phyloP scores from a whole-genome alignment of 2,888 invertebrate genomes.

The Eupithecia exiguata region DNA sequence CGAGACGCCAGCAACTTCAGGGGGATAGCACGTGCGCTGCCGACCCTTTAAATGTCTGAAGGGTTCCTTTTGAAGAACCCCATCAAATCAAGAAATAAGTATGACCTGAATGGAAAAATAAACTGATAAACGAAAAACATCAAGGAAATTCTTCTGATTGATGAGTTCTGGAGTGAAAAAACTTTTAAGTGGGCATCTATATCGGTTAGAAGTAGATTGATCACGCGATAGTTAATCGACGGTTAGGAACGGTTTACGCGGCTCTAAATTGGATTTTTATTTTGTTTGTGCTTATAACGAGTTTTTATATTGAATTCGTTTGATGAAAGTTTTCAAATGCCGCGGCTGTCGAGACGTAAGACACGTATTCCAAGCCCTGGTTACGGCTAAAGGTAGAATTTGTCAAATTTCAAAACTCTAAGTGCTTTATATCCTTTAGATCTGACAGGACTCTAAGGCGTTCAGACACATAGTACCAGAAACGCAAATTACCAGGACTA shows the following conservation, averaged over 20 bases:
- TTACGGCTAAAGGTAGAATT: no score
- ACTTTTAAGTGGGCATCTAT: constrained; percentile 38
- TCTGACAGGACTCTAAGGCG: no score
- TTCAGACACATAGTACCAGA: no score
- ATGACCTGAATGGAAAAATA: neutral
- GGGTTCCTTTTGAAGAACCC: no score
- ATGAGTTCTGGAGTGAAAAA: constrained; percentile 38
- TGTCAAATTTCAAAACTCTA: no score
- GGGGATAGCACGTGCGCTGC: no score
- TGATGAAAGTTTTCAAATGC: neutral
- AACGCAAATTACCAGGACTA: no score
- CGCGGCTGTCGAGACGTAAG: no score
- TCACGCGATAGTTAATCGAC: constrained; percentile 35
- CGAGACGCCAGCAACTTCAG: no score
- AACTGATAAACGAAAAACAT: neutral
- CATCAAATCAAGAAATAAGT: neutral
- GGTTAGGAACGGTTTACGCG: constrained; percentile 28
- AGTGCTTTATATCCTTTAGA: no score
- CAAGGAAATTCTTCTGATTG: constrained; percentile 27
- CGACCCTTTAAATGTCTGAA: no score
- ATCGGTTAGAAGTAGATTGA: constrained; percentile 27
- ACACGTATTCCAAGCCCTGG: no score
- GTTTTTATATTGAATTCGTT: constrained; percentile 6
- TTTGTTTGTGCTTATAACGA: constrained; percentile 16
- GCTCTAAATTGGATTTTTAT: constrained; percentile 21